A percentile compares a stretch with the other conserved stretches of the same genome.
These are phyloP conservation scores for Mesitornis unicolor DNA, from an alignment of 2,113 vertebrate species.

Conservation along the genomic window DNA sequence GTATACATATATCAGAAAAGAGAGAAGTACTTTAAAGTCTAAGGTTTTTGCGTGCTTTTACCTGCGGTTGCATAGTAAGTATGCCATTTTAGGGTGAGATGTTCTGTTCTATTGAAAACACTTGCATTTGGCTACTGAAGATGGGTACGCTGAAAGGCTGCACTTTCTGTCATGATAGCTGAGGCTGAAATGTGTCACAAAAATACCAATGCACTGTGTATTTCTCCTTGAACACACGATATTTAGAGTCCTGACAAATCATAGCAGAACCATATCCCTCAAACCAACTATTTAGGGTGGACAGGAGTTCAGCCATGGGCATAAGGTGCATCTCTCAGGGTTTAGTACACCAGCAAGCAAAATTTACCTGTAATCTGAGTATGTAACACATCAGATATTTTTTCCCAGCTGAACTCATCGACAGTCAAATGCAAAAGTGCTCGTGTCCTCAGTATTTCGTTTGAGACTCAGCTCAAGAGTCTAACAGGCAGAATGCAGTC, in stretches of 20 bases:
- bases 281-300: neutral
- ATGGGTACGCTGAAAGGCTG: neutral
- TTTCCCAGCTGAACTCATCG: neutral
- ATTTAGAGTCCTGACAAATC: neutral
- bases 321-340: neutral
- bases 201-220: neutral
- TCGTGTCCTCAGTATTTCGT: neutral
- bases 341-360: neutral
- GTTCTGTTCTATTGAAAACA: neutral
- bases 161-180: neutral
- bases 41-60: neutral
- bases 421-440: neutral
- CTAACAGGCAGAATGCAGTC: neutral
- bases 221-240: neutral
- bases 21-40: neutral
- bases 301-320: neutral
- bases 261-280: neutral
- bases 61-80: neutral
- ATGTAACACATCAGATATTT: rapidly evolving
- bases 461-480: neutral
- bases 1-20: neutral
- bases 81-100: neutral
- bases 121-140: neutral
- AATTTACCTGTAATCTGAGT: neutral
- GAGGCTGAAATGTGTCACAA: neutral